phyloP scores from a whole-genome alignment of 2,113 vertebrate species.

The Campylomormyrus tamandua region DNA sequence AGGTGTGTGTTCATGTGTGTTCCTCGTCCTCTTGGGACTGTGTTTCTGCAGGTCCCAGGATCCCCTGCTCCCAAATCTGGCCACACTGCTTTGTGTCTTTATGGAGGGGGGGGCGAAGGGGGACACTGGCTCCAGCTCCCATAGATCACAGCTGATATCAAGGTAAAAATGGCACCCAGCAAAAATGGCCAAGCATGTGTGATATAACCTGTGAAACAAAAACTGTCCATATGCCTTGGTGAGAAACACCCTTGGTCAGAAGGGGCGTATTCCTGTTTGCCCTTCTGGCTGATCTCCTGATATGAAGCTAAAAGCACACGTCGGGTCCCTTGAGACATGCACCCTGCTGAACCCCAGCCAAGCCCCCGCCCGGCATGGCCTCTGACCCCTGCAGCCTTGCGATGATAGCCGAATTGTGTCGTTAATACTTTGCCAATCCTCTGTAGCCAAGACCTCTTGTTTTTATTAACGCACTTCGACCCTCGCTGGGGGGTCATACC shows the following conservation, averaged over 20 bases:
- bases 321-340: not conserved
- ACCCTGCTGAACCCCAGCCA: not conserved
- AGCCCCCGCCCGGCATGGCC: not conserved
- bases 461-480: not conserved
- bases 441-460: not conserved
- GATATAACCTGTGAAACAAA: not conserved
- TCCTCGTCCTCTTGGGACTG: not conserved
- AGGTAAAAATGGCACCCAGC: not conserved
- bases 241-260: not conserved
- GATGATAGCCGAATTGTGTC: not conserved
- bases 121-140: not conserved
- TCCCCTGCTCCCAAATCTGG: not conserved
- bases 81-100: not conserved
- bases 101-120: not conserved
- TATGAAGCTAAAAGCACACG: not conserved
- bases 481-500: not conserved
- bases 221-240: not conserved
- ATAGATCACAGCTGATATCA: not conserved
- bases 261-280: not conserved
- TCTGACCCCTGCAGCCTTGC: not conserved
- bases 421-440: not conserved
- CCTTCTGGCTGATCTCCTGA: not conserved
- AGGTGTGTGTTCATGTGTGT: not conserved
- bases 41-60: not conserved
- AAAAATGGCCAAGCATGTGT: not conserved